Evolutionary conservation across 2,888 invertebrate species (phyloP).

Genomic region (Ormyrus rosae): DNA sequence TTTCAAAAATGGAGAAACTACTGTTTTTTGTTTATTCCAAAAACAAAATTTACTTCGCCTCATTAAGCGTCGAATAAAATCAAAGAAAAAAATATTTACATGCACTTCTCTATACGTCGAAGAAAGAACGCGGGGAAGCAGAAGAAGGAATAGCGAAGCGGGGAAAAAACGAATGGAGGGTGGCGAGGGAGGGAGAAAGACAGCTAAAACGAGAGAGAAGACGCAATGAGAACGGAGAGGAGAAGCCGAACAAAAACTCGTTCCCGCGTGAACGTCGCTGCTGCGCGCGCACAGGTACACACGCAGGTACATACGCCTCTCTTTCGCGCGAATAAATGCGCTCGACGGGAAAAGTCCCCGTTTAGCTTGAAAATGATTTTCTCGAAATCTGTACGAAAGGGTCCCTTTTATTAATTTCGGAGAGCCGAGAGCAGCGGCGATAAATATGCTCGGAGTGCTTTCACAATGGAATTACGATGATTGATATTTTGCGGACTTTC

Average conservation of each 20-base stretch:
- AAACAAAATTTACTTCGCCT: not conserved
- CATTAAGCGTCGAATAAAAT: constrained; percentile 16
- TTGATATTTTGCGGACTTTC: no score
- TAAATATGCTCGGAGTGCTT: no score
- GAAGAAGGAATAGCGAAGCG: not conserved
- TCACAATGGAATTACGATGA: not conserved
- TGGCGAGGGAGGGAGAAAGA: constrained; percentile 27
- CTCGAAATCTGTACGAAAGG: not conserved
- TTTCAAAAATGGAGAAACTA: no score
- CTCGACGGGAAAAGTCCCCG: constrained; percentile 60
- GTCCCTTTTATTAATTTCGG: no score
- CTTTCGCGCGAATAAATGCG: constrained; percentile 38
- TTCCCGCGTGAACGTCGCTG: constrained; percentile 57
- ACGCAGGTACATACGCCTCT: constrained; percentile 32
- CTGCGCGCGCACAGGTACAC: constrained; percentile 29
- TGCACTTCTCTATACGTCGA: constrained; percentile 4
- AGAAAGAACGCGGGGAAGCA: not conserved
- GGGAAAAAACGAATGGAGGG: constrained; percentile 16
- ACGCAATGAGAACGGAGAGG: constrained; percentile 61
- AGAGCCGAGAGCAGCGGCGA: no score
- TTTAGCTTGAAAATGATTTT: constrained; percentile 43
- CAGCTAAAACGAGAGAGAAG: constrained; percentile 42
- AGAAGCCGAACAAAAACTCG: constrained; percentile 65
- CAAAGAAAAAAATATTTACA: constrained; percentile 13
- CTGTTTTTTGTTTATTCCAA: no score